Evolutionary conservation across 2,888 invertebrate genomes (phyloP), one percentile per base, ranked within the genome.

Genomic region (Sinelater perroti): DNA sequence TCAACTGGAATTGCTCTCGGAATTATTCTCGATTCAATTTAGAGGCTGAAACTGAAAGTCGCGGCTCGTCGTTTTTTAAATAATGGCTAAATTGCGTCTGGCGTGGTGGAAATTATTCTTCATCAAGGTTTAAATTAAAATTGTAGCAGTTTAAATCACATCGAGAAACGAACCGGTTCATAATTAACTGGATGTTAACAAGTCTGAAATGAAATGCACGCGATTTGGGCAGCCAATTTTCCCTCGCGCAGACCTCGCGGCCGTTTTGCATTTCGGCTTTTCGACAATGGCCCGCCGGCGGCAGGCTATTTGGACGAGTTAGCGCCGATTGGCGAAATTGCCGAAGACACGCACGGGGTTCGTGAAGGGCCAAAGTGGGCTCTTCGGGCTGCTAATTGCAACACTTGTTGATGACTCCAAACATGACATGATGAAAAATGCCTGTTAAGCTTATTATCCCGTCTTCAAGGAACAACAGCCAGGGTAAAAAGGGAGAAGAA

Each of bases 81-180:
- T 51, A 40, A 51, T 51, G 51, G 40, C 42, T 51, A 51, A 40
- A 51, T 51, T 51, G 40, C 42, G 52, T 38, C 31, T 51, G 50
- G 50, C 50, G 16, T 50, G 50, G 38, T 35, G 36, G 50, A 50
- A 50, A 50, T 50, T 50, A 38, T 50, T 36, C 50, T 50, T 50
- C 50, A 52, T 42, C 42, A 52, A 40, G 42, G 40, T 42, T 52
- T 42, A 52, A 42, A 52, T 52, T 49, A 56, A 42, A 56, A 49
- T 50, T 38, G 42, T 44, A 49, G 36, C 49, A 56, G 36, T 49
- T 49, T 56, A 56, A 49, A 49, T 47, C 38, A 46, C 49, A 38
- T 46, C 42, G 36, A 47, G 38, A 47, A 54, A 38, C 50, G 44
- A 52, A 56, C 56, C 56, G 56, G 56, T 56, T 49, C 56, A 52